Conservation (phyloP, 2,888 invertebrate species). For the Drosophila neutralis region DNA sequence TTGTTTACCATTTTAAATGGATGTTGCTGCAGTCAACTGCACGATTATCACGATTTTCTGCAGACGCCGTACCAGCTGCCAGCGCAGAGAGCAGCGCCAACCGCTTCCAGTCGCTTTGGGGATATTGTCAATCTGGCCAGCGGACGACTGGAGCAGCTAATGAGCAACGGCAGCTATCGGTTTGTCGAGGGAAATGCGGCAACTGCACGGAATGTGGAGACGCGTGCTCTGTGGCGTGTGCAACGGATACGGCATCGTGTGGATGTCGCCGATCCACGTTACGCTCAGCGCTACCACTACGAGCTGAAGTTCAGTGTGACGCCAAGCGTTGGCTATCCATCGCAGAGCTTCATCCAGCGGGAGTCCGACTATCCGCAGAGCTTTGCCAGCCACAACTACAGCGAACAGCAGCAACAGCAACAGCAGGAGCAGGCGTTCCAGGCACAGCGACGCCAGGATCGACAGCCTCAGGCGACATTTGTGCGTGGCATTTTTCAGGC, state of each 20-base stretch:
- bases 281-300: slow-evolving; percentile 86
- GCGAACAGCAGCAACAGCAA: slow-evolving; percentile 40
- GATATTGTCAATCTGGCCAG: slow-evolving; percentile 88
- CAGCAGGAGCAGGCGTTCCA: slow-evolving; percentile 45
- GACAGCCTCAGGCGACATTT: slow-evolving; percentile 74
- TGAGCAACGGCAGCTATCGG: slow-evolving; percentile 84
- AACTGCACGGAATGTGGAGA: slow-evolving; percentile 68
- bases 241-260: slow-evolving; percentile 88
- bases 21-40: slow-evolving; percentile 59
- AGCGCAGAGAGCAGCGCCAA: slow-evolving; percentile 13
- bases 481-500: slow-evolving; percentile 69
- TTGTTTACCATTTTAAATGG: not conserved
- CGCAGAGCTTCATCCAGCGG: slow-evolving; percentile 87
- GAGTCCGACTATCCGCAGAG: slow-evolving; percentile 85
- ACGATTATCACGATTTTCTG: slow-evolving; percentile 81
- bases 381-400: slow-evolving; percentile 70
- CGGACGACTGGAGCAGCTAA: slow-evolving; percentile 87
- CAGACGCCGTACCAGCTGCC: slow-evolving; percentile 71
- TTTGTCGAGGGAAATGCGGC: slow-evolving; percentile 85
- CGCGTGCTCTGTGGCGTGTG: slow-evolving; percentile 89
- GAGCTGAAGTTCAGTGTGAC: slow-evolving; percentile 89
- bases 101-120: slow-evolving; percentile 85
- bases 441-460: slow-evolving; percentile 72
- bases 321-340: slow-evolving; percentile 72
- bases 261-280: slow-evolving; percentile 78